Conservation (phyloP, 2,797 vertebrate species). For the Synaphobranchus kaupii region DNA sequence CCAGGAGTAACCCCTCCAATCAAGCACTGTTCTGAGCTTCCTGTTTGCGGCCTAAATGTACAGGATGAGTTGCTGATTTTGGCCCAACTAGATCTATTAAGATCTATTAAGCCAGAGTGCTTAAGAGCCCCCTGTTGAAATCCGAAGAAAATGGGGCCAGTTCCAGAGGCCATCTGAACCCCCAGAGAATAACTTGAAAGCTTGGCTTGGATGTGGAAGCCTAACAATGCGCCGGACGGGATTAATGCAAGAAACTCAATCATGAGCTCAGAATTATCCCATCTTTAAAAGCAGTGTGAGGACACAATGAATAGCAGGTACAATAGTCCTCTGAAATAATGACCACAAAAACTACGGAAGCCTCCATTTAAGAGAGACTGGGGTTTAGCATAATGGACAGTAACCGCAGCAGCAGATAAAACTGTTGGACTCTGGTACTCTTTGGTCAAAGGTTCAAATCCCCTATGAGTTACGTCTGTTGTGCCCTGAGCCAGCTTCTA, state of each 20-base stretch:
- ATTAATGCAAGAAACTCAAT: background rate
- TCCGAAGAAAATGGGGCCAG: background rate
- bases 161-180: conserved; percentile 14
- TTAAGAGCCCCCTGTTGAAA: conserved; percentile 19
- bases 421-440: background rate
- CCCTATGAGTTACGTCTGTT: background rate
- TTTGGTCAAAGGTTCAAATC: background rate
- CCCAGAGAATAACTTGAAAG: background rate
- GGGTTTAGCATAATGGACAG: background rate
- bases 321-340: background rate
- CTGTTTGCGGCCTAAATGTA: background rate
- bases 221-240: background rate
- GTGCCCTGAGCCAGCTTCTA: background rate
- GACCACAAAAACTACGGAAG: background rate
- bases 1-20: background rate
- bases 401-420: background rate
- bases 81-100: background rate
- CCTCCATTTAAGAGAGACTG: background rate
- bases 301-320: background rate
- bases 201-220: background rate
- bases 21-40: background rate
- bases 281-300: conserved; percentile 20
- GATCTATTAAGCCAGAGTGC: conserved; percentile 17
- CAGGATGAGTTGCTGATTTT: background rate
- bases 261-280: background rate